Evolutionary conservation across 2,888 invertebrate species (phyloP).

Genomic region (Cremastobaeus sp.): DNA sequence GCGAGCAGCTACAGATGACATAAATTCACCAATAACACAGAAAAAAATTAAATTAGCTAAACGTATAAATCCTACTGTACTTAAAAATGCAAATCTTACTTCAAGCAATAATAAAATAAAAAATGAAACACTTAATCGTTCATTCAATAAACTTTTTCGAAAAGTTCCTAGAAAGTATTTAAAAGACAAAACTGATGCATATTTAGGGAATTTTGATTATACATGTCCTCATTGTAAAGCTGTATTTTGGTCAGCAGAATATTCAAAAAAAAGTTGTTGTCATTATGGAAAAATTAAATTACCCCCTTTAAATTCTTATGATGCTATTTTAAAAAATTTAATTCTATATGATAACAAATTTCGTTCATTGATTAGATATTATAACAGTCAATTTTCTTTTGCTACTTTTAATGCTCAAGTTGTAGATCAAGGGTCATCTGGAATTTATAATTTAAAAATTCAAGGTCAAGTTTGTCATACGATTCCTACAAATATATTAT

Average conservation of each 20-base stretch:
- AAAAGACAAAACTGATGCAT: not conserved
- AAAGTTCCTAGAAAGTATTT: no score
- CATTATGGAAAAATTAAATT: constrained; percentile 20
- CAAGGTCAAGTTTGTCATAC: constrained; percentile 10
- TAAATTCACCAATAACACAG: no score
- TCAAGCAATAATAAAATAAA: no score
- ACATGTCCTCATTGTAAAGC: not conserved
- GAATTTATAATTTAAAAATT: constrained; percentile 17
- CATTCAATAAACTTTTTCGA: no score
- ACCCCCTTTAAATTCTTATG: constrained; percentile 2
- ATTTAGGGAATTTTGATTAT: constrained; percentile 7
- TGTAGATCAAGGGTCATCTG: constrained; percentile 1
- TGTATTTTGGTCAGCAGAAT: constrained; percentile 5
- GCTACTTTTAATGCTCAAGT: constrained; percentile 9
- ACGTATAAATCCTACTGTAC: no score
- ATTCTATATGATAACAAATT: constrained; percentile 11
- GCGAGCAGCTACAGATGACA: no score
- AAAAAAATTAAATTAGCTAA: no score
- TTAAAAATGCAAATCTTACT: no score
- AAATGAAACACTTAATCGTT: no score
- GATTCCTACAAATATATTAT: constrained; percentile 1
- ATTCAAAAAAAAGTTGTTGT: not conserved
- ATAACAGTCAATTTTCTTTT: constrained; percentile 19
- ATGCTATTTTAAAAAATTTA: constrained; percentile 3
- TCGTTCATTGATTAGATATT: constrained; percentile 12